Evolutionary conservation across 2,113 vertebrate genomes (phyloP), one percentile per base, ranked within the genome.

Genomic region (Cepphus grylle): DNA sequence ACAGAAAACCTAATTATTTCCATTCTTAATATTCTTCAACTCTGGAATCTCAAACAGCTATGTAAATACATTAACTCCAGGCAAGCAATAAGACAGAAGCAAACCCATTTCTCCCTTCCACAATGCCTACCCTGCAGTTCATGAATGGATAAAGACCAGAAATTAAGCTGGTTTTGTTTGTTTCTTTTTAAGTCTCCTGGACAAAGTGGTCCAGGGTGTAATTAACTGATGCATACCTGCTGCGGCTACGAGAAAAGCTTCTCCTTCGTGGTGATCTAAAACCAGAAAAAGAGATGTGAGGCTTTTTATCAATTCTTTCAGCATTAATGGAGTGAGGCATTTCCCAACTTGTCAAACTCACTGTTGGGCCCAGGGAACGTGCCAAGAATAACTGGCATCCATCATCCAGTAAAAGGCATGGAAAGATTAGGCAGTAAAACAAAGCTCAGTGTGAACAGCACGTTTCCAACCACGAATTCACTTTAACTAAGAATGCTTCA

Each of bases 241-340:
- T 99, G 84, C 99, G 99, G 98, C 99, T 99, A 30, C 99, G 99
- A 93, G 99, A 99, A 90, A 99, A 99, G 98, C 99, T 99, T 98
- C 99, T 99, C 98, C 99, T 99, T 94, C 99, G 98, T 61, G 99
- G 99, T 81, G 99, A 99, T 99, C 99, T 99, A 98, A 90, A 97
- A 98, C 95, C 97, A 98, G 97, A 98, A 98, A 98, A 11, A 55
- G 59, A 88, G 89, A 97, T 78, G 95, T 98, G 88, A 98, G 98
- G 42, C 86, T 97, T 96, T 95, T 65, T 8, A 96, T 93, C 97
- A 88, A 93, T 63, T 76, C 50, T 42, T 70, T 61, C 70, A 97
- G 70, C 90, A 96, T 87, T 94, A 94, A 82, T 10, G 97, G 97
- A 47, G 90, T 93, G 98, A 98, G 98, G 98, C 97, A 98, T 96